These are phyloP conservation scores for Terrapene triunguis DNA, from an alignment of 2,113 vertebrate species.

Conservation along the genomic window DNA sequence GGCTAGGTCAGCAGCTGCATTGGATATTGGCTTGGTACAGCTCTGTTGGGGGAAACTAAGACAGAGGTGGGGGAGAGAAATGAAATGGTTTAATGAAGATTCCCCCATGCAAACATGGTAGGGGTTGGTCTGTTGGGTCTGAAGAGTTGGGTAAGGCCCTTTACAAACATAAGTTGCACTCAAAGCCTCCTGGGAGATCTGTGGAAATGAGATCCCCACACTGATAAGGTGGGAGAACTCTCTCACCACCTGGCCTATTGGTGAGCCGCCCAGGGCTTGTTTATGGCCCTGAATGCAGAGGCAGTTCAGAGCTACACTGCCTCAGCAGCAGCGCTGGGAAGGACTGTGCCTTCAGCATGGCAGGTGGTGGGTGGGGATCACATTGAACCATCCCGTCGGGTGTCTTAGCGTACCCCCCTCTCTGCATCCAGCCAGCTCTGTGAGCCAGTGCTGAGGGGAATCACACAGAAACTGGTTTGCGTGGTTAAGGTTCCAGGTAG, in stretches of 20 bases:
- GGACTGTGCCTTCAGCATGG: not conserved
- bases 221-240: not conserved
- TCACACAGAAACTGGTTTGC: not conserved
- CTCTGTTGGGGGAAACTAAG: not conserved
- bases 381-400: not conserved
- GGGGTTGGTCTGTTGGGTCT: not conserved
- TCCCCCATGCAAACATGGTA: not conserved
- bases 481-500: not conserved
- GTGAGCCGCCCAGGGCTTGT: not conserved
- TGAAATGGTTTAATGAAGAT: not conserved
- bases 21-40: not conserved
- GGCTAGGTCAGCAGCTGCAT: not conserved
- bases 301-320: not conserved
- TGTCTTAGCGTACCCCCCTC: not conserved
- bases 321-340: not conserved
- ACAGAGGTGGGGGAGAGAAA: not conserved
- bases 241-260: not conserved
- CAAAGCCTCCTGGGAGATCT: not conserved
- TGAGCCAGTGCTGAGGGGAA: not conserved
- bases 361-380: not conserved
- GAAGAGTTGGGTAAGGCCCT: not conserved
- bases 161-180: not conserved
- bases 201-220: not conserved
- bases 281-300: not conserved
- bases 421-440: not conserved